Base-by-base conservation (phyloP, 2,797 vertebrate species). In the Thunnus albacares region DNA sequence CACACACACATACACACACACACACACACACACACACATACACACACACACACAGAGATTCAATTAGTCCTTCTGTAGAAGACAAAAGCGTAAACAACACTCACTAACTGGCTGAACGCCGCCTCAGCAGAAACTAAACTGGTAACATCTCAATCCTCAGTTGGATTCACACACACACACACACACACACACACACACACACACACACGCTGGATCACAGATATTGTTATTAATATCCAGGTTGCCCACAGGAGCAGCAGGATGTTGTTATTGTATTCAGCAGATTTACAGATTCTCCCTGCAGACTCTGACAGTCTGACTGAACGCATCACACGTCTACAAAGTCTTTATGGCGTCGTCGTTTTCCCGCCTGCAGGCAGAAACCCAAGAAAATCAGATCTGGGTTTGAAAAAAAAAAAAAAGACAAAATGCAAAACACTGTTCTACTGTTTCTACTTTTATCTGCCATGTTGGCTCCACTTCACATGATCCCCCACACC, bases 141-240 rank as follows among this genome's bases (percentile, higher is more conserved):
- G 28, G 28, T 15, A 74, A 75, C 66, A 49, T 78, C 75, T 77
- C 64, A 77, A 74, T 78, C 49, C 74, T 96, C 97, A 96, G 95
- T 95, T 94, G 95, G 95, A 95, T 94, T 94, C 45, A 6, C 15
- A 17, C 45, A 47, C 45, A 17, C 17, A 47, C 47, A 51, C 47
- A 20, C 47, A 51, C 47, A 51, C 47, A 51, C 18, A 51, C 18
- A 51, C 47, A 51, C 47, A 51, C 47, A 51, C 14, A 47, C 45
- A 47, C 14, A 47, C 15, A 47, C 47, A 18, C 47, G 18, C 17
- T 49, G 47, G 47, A 49, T 51, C 47, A 51, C 18, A 56, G 17
- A 51, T 35, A 52, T 49, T 35, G 35, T 62, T 58, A 66, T 75
- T 45, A 75, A 49, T 14, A 47, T 67, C 61, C 55, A 58, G 71